Evolutionary conservation across 2,888 invertebrate genomes (phyloP).

Genomic region (Nemurella pictetii): DNA sequence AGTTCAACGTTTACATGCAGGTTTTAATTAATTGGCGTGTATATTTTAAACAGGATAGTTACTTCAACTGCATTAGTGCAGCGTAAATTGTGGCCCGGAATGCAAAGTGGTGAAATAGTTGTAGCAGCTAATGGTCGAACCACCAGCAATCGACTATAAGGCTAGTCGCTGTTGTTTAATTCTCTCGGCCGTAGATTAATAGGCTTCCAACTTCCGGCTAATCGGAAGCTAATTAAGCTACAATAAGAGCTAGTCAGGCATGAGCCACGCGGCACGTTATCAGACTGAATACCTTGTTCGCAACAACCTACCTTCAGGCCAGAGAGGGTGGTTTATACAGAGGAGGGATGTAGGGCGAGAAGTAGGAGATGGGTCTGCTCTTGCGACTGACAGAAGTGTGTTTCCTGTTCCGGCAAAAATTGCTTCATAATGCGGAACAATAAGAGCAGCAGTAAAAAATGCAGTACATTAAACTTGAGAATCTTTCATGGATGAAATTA

Average conservation of each 20-base stretch:
- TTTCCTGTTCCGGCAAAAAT: not conserved
- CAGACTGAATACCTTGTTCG: too few species aligned
- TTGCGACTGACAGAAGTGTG: not conserved
- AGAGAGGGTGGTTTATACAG: too few species aligned
- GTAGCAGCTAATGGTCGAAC: not conserved
- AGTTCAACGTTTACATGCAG: not conserved
- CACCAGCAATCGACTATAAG: not conserved
- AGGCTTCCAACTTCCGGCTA: conserved; percentile 11
- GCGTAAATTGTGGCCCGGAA: not conserved
- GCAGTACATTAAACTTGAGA: not conserved
- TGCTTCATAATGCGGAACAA: not conserved
- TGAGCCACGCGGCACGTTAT: too few species aligned
- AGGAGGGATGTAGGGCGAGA: too few species aligned
- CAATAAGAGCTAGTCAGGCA: not conserved
- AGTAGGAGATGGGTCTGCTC: not conserved
- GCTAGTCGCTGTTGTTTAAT: not conserved
- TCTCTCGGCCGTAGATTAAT: not conserved
- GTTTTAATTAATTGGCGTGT: not conserved
- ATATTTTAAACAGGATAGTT: not conserved
- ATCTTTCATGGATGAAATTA: not conserved
- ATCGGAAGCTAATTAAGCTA: conserved; percentile 25
- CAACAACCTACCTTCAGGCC: not conserved
- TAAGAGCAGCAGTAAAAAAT: not conserved
- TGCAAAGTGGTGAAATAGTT: not conserved
- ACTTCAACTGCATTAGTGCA: not conserved